Percentiles rank a stretch among this genome's conserved stretches.
Conservation (phyloP, 2,888 invertebrate species). For the Parnassius mnemosyne region DNA sequence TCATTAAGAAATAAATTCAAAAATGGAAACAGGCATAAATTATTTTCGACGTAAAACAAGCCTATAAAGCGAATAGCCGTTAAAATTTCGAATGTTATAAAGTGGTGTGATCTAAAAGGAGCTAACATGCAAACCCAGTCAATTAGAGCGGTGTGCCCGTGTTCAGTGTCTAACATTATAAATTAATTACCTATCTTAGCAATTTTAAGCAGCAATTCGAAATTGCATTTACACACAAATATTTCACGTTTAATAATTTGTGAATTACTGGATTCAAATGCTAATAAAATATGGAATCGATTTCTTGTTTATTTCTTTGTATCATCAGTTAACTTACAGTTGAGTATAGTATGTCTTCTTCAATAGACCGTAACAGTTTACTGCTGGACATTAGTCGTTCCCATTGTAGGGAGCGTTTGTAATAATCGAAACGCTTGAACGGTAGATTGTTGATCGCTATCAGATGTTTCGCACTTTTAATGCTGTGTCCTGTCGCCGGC, state of each 20-base stretch:
- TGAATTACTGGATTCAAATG: conserved; percentile 17
- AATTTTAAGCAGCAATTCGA: conserved; percentile 24
- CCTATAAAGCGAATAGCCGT: conserved; percentile 19
- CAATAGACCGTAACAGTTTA: too few relatives aligned
- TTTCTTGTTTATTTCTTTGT: too few relatives aligned
- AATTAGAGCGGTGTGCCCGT: conserved; percentile 27
- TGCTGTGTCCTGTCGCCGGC: too few relatives aligned
- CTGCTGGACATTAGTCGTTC: too few relatives aligned
- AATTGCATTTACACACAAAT: conserved; percentile 26
- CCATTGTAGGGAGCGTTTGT: too few relatives aligned
- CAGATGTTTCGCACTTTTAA: too few relatives aligned
- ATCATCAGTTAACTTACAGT: too few relatives aligned
- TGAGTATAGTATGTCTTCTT: too few relatives aligned
- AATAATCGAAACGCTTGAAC: too few relatives aligned
- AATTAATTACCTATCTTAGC: conserved; percentile 30
- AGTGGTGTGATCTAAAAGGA: conserved; percentile 19
- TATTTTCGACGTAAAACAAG: conserved; percentile 8
- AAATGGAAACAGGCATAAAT: conserved; percentile 4
- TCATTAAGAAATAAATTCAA: conserved; percentile 5
- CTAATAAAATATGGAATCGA: conserved; percentile 9
- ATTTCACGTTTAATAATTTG: conserved; percentile 27
- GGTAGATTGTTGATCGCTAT: too few relatives aligned
- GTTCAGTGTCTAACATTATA: conserved; percentile 29
- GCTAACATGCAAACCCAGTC: conserved; percentile 16
- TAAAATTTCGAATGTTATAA: conserved; percentile 16